Conservation (phyloP, 1,140 invertebrate genomes). For the Lasioglossum baleicum region DNA sequence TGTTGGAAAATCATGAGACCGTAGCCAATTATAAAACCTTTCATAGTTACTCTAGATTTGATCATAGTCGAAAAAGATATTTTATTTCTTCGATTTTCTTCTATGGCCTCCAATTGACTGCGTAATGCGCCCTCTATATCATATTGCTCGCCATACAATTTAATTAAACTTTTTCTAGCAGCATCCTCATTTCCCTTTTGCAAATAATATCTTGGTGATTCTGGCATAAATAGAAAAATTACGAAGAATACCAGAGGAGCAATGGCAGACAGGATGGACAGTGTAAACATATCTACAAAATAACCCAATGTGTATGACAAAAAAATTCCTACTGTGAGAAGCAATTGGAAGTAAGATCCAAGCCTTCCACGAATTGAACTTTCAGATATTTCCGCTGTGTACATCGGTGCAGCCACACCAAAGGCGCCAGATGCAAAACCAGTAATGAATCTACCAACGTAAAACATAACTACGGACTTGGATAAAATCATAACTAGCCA, state of each 20-base stretch:
- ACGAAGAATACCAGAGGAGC: constrained; percentile 85
- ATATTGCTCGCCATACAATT: constrained; percentile 84
- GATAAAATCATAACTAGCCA: constrained; percentile 89
- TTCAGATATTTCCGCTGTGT: constrained; percentile 91
- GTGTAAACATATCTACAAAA: constrained; percentile 79
- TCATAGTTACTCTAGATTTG: constrained; percentile 82
- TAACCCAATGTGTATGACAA: constrained; percentile 84
- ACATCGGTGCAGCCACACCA: constrained; percentile 88
- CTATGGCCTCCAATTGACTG: constrained; percentile 81
- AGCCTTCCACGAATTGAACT: constrained; percentile 88
- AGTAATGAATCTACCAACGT: constrained; percentile 87
- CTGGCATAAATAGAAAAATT: constrained; percentile 89
- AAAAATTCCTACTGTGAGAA: constrained; percentile 88
- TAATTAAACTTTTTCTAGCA: constrained; percentile 83
- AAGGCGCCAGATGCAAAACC: constrained; percentile 88
- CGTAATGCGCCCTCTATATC: constrained; percentile 84
- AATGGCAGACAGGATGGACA: constrained; percentile 85
- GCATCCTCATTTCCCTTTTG: constrained; percentile 82
- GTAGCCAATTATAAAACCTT: constrained; percentile 86
- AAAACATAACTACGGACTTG: constrained; percentile 84
- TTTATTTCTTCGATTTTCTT: constrained; percentile 78
- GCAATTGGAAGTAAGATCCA: constrained; percentile 89
- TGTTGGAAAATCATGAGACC: constrained; percentile 93
- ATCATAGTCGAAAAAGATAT: constrained; percentile 82
- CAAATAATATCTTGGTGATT: constrained; percentile 83